A percentile compares a stretch with the other conserved stretches of the same genome.
phyloP scores from a whole-genome alignment of 2,797 vertebrate species.

The Holocentrus rufus region DNA sequence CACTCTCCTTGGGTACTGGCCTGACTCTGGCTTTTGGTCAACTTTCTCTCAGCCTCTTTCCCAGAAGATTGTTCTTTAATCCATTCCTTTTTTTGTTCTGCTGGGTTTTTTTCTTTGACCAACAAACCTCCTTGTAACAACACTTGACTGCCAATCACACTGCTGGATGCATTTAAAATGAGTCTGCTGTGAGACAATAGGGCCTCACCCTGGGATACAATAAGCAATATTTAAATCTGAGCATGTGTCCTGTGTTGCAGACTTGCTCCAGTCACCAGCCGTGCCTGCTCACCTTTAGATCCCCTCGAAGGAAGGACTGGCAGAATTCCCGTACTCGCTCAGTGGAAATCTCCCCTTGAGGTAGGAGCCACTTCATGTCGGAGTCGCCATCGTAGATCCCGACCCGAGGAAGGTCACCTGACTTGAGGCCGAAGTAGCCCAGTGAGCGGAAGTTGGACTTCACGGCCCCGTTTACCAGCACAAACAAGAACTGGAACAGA shows the following conservation, averaged over 20 bases:
- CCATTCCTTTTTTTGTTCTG: too few species aligned
- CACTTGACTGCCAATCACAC: too few species aligned
- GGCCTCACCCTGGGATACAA: too few species aligned
- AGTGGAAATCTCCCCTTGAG: conserved; percentile 79
- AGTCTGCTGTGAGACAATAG: too few species aligned
- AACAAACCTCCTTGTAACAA: too few species aligned
- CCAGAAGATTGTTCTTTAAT: too few species aligned
- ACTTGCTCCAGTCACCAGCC: background rate
- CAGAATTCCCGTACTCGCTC: conserved; percentile 86
- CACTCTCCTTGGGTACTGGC: too few species aligned
- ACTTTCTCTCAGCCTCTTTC: background rate
- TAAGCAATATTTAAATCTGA: too few species aligned
- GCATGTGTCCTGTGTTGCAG: background rate
- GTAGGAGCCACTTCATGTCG: conserved; percentile 85
- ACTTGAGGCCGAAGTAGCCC: conserved; percentile 87
- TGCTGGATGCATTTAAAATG: too few species aligned
- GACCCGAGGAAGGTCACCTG: conserved; percentile 87
- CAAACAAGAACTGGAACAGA: conserved; percentile 88
- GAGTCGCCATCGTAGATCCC: conserved; percentile 84
- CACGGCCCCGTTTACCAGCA: conserved; percentile 85
- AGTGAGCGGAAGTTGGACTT: conserved; percentile 82
- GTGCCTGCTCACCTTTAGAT: conserved; percentile 77
- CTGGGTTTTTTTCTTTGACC: too few species aligned
- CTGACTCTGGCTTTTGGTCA: background rate
- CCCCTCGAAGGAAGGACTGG: conserved; percentile 80